phyloP scores from a whole-genome alignment of 1,140 invertebrate genomes.

The Wasmannia auropunctata region DNA sequence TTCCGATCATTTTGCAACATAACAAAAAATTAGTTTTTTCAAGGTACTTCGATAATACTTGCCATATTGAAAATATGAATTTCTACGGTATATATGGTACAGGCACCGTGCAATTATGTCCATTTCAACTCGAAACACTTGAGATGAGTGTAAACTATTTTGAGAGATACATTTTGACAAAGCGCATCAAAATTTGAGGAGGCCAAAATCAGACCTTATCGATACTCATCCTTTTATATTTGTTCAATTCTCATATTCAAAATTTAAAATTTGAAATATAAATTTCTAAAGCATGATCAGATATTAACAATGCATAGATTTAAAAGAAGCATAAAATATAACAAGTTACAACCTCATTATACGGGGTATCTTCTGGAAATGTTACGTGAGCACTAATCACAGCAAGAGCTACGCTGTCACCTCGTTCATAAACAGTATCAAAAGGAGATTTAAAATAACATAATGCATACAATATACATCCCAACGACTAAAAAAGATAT shows the following conservation, averaged over 20 bases:
- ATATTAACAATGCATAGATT: neutral
- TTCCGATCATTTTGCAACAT: no score
- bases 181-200: no score
- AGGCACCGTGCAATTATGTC: no score
- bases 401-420: conserved; percentile 94
- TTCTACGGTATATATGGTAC: no score
- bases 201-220: no score
- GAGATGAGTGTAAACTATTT: no score
- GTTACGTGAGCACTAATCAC: conserved; percentile 91
- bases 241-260: neutral
- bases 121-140: no score
- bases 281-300: neutral
- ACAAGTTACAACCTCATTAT: conserved; percentile 85
- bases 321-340: neutral
- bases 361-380: conserved; percentile 90
- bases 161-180: no score
- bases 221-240: no score
- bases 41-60: no score
- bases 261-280: neutral
- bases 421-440: conserved; percentile 93
- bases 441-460: conserved; percentile 95
- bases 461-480: conserved; percentile 94
- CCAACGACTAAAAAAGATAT: conserved; percentile 90
- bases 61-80: no score
- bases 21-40: no score